Evolutionary conservation across 2,797 vertebrate genomes (phyloP).

Genomic region (Muscicapa comitata): DNA sequence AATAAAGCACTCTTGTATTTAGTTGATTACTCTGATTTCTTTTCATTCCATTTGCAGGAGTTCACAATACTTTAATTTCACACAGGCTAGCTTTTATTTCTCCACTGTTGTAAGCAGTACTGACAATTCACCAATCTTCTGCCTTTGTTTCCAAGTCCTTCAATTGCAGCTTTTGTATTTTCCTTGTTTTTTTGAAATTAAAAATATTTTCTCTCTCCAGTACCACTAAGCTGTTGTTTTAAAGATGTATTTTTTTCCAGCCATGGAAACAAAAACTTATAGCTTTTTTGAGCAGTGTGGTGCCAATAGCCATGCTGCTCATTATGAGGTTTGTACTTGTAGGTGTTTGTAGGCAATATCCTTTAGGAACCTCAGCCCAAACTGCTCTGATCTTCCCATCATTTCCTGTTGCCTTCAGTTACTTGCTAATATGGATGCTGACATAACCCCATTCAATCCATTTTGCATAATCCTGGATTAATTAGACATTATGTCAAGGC

Average conservation of each 20-base stretch:
- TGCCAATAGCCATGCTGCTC: background rate
- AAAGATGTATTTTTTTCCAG: background rate
- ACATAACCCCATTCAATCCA: background rate
- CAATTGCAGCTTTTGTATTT: background rate
- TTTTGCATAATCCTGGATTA: background rate
- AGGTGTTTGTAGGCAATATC: background rate
- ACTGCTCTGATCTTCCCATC: background rate
- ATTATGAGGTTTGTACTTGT: background rate
- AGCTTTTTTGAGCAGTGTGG: background rate
- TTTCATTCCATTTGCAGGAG: background rate
- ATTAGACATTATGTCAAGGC: background rate
- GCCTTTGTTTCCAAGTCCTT: background rate
- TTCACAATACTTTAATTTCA: background rate
- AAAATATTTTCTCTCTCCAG: background rate
- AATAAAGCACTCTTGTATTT: background rate
- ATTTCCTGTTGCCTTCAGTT: background rate
- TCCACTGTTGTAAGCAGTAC: background rate
- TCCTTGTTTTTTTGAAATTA: background rate
- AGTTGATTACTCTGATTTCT: background rate
- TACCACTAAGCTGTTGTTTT: background rate
- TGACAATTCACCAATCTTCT: background rate
- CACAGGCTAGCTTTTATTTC: background rate
- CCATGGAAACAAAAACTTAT: background rate
- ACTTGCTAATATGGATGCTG: background rate
- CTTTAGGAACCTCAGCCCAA: background rate